Conservation (phyloP, 2,113 vertebrate species). For the Poeciliopsis retropinna region DNA sequence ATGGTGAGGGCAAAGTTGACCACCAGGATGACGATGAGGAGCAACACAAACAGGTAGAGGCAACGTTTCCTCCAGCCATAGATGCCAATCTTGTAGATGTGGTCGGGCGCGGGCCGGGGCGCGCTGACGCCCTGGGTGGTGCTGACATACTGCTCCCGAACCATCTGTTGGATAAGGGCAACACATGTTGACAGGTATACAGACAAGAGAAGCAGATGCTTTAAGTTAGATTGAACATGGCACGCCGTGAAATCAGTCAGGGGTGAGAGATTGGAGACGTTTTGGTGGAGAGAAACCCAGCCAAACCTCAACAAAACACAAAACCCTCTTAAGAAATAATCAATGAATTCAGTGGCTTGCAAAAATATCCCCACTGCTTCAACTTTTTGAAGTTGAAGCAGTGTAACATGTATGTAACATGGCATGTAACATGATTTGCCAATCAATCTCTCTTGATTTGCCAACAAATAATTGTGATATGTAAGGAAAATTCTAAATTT, state of each 20-base stretch:
- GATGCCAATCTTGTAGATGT: slow-evolving; percentile 92
- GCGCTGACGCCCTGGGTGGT: slow-evolving; percentile 82
- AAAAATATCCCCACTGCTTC: too few species aligned
- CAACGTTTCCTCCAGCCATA: slow-evolving; percentile 99
- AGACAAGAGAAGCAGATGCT: slow-evolving; percentile 1
- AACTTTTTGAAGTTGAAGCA: too few species aligned
- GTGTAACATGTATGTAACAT: too few species aligned
- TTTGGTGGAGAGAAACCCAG: too few species aligned
- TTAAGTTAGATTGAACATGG: background rate
- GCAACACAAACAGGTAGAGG: slow-evolving; percentile 94
- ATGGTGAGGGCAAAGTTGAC: slow-evolving; percentile 95
- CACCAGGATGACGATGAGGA: slow-evolving; percentile 90
- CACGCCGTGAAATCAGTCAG: slow-evolving; percentile 2
- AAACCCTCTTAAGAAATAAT: too few species aligned
- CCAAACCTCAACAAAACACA: too few species aligned
- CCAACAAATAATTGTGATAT: too few species aligned
- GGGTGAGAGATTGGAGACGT: background rate
- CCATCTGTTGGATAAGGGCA: slow-evolving; percentile 84
- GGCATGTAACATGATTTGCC: too few species aligned
- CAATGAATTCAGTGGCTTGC: too few species aligned
- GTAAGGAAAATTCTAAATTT: too few species aligned
- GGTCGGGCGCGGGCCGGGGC: slow-evolving; percentile 81
- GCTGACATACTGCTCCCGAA: slow-evolving; percentile 89
- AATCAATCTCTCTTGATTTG: too few species aligned
- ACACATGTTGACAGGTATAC: background rate